Conservation (phyloP, 2,797 vertebrate genomes). For the Lophius americanus region DNA sequence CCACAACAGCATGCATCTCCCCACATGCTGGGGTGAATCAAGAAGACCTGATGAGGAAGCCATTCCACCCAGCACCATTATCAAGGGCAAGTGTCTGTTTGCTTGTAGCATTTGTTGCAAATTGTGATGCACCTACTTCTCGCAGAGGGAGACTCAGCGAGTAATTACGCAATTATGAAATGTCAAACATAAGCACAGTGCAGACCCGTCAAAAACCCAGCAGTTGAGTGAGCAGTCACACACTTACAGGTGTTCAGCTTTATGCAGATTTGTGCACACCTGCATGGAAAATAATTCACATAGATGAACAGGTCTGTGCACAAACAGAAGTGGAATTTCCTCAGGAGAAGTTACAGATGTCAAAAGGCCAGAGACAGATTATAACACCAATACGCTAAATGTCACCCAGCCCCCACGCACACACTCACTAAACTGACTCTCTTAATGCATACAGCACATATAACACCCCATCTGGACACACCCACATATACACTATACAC, state of each 20-base stretch:
- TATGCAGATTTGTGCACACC: slow-evolving; percentile 23
- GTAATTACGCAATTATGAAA: slow-evolving; percentile 78
- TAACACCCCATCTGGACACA: slow-evolving; percentile 36
- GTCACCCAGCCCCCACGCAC: slow-evolving; percentile 68
- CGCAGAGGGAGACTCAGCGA: slow-evolving; percentile 56
- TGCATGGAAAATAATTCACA: slow-evolving; percentile 5
- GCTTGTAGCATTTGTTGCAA: slow-evolving; percentile 70
- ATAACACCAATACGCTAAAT: slow-evolving; percentile 70
- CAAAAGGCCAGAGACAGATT: slow-evolving; percentile 61
- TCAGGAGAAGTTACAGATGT: slow-evolving; percentile 54
- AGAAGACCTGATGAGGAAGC: slow-evolving; percentile 75
- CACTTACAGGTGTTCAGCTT: background rate
- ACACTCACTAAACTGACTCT: slow-evolving; percentile 55
- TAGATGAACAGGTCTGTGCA: background rate
- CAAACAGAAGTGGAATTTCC: slow-evolving; percentile 32
- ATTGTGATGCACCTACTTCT: slow-evolving; percentile 60
- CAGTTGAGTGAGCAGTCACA: slow-evolving; percentile 39
- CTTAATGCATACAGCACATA: slow-evolving; percentile 40
- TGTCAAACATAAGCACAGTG: slow-evolving; percentile 68
- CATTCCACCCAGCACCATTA: slow-evolving; percentile 76
- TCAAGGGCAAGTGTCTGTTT: slow-evolving; percentile 78
- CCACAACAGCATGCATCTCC: slow-evolving; percentile 77
- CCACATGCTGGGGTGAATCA: slow-evolving; percentile 77
- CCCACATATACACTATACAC: slow-evolving; percentile 32
- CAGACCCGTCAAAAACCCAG: slow-evolving; percentile 39